Base-by-base conservation (phyloP, 2,888 invertebrate species). In the Xestia xanthographa region DNA sequence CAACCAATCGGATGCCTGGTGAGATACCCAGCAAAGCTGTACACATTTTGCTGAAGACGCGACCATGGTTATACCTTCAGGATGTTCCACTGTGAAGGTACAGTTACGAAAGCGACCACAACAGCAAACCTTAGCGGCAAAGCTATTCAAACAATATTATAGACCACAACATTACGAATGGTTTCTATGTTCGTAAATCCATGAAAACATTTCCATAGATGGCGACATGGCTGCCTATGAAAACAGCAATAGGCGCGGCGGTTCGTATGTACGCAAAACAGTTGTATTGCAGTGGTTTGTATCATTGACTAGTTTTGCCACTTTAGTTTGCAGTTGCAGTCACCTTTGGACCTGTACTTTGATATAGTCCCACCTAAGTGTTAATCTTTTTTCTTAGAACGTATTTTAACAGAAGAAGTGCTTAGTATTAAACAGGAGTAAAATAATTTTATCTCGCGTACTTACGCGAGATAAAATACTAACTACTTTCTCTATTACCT, bases 391-490 rank as follows among this genome's bases (percentile, higher is more conserved):
- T 22, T 14, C 41, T 8, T n/a, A n/a, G 26, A 65, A 34, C 43
- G 8, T 38, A n/a, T 43, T 79, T 65, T 72, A 43, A 50, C n/a
- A 38, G 11, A 79, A 66, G 20, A 60, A 45, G 65, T 58, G 34
- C 65, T 65, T 12, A n/a, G 80, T 45, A 79, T 38, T 43, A 72
- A 72, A 72, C 56, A 66, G 73, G 26, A 50, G 73, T 48, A 60
- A 72, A 65, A 34, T 62, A 67, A 77, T 53, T 67, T 77, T 71
- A 80, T 80, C 62, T 79, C 58, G 34, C 58, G 67, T 92, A n/a
- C n/a, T n/a, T n/a, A n/a, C n/a, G n/a, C n/a, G n/a, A n/a, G n/a
- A n/a, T n/a, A n/a, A n/a, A n/a, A n/a, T n/a, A n/a, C n/a, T n/a
- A n/a, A n/a, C n/a, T n/a, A n/a, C n/a, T n/a, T n/a, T n/a, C n/a